Percentiles rank a stretch among this genome's conserved stretches.
phyloP scores from a whole-genome alignment of 2,888 invertebrate species.

The Lydus trimaculatus region DNA sequence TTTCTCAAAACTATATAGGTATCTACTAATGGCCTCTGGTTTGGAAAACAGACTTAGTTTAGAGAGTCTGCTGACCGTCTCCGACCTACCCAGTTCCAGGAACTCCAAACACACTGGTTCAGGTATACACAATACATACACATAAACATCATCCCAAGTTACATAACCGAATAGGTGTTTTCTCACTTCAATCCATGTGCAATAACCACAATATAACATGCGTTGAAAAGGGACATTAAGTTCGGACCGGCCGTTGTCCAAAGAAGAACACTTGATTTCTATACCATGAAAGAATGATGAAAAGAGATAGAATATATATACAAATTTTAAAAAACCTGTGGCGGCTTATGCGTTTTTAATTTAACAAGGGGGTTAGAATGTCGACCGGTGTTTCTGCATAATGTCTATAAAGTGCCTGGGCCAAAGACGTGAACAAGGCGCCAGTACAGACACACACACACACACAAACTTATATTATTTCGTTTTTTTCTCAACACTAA shows the following conservation, averaged over 20 bases:
- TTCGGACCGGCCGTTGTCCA: constrained; percentile 18
- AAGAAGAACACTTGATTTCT: constrained; percentile 17
- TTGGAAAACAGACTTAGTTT: constrained; percentile 37
- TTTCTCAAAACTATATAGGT: background rate
- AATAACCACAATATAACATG: constrained; percentile 11
- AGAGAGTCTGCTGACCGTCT: constrained; percentile 54
- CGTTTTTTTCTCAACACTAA: background rate
- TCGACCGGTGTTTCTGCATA: constrained; percentile 25
- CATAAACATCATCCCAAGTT: constrained; percentile 36
- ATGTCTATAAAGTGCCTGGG: constrained; percentile 10
- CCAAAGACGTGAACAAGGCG: constrained; percentile 5
- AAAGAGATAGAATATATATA: background rate
- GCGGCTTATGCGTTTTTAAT: constrained; percentile 21
- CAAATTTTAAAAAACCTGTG: constrained; percentile 6
- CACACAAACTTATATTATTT: background rate
- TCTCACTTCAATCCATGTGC: constrained; percentile 38
- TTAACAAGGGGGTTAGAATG: constrained; percentile 27
- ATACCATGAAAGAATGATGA: constrained; percentile 1
- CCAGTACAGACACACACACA: background rate
- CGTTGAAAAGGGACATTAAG: constrained; percentile 20
- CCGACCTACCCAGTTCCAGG: constrained; percentile 54
- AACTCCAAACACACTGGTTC: constrained; percentile 49
- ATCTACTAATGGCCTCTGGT: constrained; percentile 10
- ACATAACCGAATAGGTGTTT: constrained; percentile 40
- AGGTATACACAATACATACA: constrained; percentile 39